Base-by-base conservation (phyloP, 2,113 vertebrate species). In the Ceratotherium simum region DNA sequence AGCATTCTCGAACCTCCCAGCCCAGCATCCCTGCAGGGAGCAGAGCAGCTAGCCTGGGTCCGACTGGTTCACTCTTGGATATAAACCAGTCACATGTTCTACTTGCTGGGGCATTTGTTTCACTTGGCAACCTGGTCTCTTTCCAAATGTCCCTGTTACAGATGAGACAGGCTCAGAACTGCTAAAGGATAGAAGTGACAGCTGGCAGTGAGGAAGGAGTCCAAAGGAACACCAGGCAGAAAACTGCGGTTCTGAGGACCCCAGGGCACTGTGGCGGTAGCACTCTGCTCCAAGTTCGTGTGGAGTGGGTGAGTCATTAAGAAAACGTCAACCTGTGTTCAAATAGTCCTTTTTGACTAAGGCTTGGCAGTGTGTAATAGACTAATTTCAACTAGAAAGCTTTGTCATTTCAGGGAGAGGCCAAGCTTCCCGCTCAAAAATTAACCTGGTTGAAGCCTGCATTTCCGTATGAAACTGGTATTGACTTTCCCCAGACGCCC, bases 221-320 rank as follows among this genome's bases (percentile, higher is more conserved):
- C 17, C 20, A 11, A 64, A 56, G 70, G 90, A 80, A 79, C 36
- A 27, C 1, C 7, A 14, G 36, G 48, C 9, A 92, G 79, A 82
- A 96, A 86, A 65, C 42, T 48, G 20, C 23, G 36, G 65, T 27
- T 67, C 48, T 78, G 31, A 54, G 46, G 60, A 42, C 46, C 90
- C 39, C 11, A 65, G 72, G 25, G 36, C 51, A 73, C 31, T 18
- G 7, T 31, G n/a, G 51, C 23, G 33, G 21, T 1, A 75, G 20
- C 42, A 0, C 39, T 39, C 17, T 13, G 11, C n/a, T 39, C 23
- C 2, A 75, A 27, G 39, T 67, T 87, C 8, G 6, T 5, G n/a
- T 84, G 62, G 31, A 78, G 20, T 67, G 31, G 3, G 6, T 95
- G 95, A 97, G 67, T 97, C 97, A 98, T 87, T n/a, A 54, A 82